Conservation (phyloP, 2,113 vertebrate species). For the Lasiurus cinereus region DNA sequence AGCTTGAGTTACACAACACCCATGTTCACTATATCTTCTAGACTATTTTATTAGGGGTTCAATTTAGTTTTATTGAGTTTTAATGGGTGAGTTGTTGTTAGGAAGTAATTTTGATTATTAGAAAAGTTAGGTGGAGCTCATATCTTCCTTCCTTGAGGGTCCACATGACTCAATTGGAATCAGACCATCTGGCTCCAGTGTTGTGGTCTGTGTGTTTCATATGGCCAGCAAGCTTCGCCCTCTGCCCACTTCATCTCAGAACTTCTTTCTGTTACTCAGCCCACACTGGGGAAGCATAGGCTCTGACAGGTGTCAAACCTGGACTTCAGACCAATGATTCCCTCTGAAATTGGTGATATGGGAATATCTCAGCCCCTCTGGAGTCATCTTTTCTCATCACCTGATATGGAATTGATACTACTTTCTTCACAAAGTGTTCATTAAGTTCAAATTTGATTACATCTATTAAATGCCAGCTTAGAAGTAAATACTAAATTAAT, state of each 20-base stretch:
- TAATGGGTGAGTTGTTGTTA: slow-evolving; percentile 18
- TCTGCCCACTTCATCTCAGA: fast-evolving
- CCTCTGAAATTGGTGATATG: not conserved
- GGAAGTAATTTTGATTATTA: slow-evolving; percentile 69
- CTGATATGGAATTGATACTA: fast-evolving
- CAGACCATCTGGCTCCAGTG: fast-evolving
- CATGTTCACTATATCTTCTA: fast-evolving
- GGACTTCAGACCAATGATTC: fast-evolving
- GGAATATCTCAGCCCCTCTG: no score
- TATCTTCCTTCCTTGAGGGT: slow-evolving; percentile 67
- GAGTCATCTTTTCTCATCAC: no score
- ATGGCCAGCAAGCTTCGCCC: not conserved
- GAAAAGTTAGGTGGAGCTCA: slow-evolving; percentile 49
- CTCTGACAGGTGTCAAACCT: not conserved
- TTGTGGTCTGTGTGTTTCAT: fast-evolving
- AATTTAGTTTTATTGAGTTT: slow-evolving; percentile 62
- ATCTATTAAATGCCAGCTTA: no score
- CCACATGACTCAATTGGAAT: not conserved
- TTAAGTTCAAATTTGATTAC: no score
- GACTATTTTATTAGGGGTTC: slow-evolving; percentile 14
- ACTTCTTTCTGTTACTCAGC: fast-evolving
- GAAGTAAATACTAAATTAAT: not conserved
- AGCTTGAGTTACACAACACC: not conserved
- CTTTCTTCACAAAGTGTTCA: not conserved
- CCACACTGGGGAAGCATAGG: fast-evolving